Conservation (phyloP, 2,888 invertebrate genomes). For the Cryptophagus acutangulus region DNA sequence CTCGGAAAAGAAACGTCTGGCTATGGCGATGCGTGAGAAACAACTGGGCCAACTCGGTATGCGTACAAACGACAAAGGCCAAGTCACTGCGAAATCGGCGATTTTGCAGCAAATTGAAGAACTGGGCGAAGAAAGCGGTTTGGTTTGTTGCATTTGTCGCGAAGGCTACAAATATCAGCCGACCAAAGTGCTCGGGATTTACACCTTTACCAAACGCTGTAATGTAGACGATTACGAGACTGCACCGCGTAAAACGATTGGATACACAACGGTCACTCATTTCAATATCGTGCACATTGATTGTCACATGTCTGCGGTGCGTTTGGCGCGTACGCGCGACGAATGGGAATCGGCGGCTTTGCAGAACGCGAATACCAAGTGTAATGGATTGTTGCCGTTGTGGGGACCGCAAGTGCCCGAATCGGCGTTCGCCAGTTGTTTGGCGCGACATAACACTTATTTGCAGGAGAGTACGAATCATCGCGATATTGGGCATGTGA, state of each 20-base stretch:
- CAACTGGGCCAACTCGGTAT: conserved; percentile 92
- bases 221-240: conserved; percentile 90
- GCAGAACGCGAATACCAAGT: conserved; percentile 96
- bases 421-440: conserved; percentile 86
- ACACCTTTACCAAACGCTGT: conserved; percentile 94
- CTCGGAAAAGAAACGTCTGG: conserved; percentile 93
- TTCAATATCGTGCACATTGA: conserved; percentile 98
- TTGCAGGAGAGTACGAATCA: conserved; percentile 68
- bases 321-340: conserved; percentile 63
- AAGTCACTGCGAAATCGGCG: conserved; percentile 83
- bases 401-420: conserved; percentile 96
- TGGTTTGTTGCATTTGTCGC: conserved; percentile 95
- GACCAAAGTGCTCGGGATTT: conserved; percentile 89
- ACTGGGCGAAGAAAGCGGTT: conserved; percentile 89
- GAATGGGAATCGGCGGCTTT: conserved; percentile 98
- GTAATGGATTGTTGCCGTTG: conserved; percentile 92
- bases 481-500: conserved; percentile 72
- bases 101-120: conserved; percentile 93
- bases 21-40: conserved; percentile 97
- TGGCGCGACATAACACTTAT: conserved; percentile 88
- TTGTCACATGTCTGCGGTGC: conserved; percentile 95
- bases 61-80: conserved; percentile 95
- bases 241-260: conserved; percentile 62
- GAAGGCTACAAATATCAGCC: conserved; percentile 97
- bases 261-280: conserved; percentile 93